phyloP scores from a whole-genome alignment of 2,888 invertebrate genomes.

The Junonia oenone region DNA sequence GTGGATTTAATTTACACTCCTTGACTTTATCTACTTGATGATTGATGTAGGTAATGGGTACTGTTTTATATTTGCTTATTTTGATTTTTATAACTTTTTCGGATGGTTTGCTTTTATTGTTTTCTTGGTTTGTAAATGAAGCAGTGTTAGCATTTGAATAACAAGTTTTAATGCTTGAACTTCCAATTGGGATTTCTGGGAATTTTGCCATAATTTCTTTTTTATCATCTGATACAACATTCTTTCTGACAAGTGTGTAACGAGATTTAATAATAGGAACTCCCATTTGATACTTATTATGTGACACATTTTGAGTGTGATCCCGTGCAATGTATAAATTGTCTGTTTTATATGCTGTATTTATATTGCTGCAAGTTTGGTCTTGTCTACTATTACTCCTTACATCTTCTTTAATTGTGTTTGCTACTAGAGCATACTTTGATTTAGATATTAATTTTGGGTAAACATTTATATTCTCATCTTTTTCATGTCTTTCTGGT shows the following conservation, averaged over 20 bases:
- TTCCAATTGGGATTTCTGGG: background rate
- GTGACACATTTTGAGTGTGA: slow-evolving; percentile 25
- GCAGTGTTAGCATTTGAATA: background rate
- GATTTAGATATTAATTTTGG: slow-evolving; percentile 21
- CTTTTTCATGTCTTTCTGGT: background rate
- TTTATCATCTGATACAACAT: slow-evolving; percentile 6
- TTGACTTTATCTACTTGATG: background rate
- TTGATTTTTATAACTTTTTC: slow-evolving; percentile 44
- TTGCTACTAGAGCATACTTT: slow-evolving; percentile 26
- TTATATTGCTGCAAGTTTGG: background rate
- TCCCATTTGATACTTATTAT: background rate
- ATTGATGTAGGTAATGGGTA: slow-evolving; percentile 46
- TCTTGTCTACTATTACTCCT: slow-evolving; percentile 1
- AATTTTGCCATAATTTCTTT: background rate
- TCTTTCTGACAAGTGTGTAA: slow-evolving; percentile 49
- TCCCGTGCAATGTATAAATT: background rate
- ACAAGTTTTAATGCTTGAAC: background rate
- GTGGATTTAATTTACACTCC: background rate
- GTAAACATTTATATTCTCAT: background rate
- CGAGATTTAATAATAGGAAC: slow-evolving; percentile 36
- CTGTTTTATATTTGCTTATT: slow-evolving; percentile 62
- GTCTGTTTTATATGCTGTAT: background rate
- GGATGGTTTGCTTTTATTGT: background rate
- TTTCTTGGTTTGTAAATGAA: slow-evolving; percentile 3
- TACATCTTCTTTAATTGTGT: slow-evolving; percentile 6